Conservation (phyloP, 1,140 invertebrate genomes). For the Leptinotarsa undecemlineata region DNA sequence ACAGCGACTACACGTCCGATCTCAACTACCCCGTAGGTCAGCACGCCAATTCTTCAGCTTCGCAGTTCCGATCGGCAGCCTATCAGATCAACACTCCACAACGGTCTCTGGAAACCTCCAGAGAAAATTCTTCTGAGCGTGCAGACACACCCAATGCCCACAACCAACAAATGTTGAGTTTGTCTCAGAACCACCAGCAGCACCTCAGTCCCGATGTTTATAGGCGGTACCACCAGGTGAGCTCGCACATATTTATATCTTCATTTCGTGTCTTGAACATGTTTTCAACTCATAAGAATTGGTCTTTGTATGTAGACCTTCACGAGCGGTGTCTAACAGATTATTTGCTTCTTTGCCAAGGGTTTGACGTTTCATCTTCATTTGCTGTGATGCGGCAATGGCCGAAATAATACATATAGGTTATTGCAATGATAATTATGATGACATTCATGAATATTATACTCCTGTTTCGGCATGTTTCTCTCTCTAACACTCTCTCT, state of each 20-base stretch:
- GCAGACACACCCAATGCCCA: constrained; percentile 62
- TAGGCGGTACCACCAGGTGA: constrained; percentile 38
- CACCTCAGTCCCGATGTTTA: constrained; percentile 50
- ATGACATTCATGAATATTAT: too few species aligned
- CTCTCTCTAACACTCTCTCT: too few species aligned
- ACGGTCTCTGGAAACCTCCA: constrained; percentile 76
- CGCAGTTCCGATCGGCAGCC: constrained; percentile 77
- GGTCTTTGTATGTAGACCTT: too few species aligned
- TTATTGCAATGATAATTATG: too few species aligned
- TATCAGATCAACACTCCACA: constrained; percentile 79
- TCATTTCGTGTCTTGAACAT: too few species aligned
- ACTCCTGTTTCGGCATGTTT: too few species aligned
- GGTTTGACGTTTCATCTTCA: too few species aligned
- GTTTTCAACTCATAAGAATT: background rate
- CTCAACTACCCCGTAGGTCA: constrained; percentile 92
- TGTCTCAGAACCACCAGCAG: constrained; percentile 44
- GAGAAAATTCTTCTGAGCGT: constrained; percentile 82
- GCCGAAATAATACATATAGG: too few species aligned
- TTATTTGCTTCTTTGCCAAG: too few species aligned
- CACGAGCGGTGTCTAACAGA: too few species aligned
- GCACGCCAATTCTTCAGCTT: constrained; percentile 83
- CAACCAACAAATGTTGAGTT: constrained; percentile 46
- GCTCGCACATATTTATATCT: background rate
- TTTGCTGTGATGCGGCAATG: too few species aligned
- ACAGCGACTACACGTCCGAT: constrained; percentile 96